Evolutionary conservation across 2,797 vertebrate species (phyloP), one percentile per base, ranked within the genome.

Genomic region (Mus spretus): DNA sequence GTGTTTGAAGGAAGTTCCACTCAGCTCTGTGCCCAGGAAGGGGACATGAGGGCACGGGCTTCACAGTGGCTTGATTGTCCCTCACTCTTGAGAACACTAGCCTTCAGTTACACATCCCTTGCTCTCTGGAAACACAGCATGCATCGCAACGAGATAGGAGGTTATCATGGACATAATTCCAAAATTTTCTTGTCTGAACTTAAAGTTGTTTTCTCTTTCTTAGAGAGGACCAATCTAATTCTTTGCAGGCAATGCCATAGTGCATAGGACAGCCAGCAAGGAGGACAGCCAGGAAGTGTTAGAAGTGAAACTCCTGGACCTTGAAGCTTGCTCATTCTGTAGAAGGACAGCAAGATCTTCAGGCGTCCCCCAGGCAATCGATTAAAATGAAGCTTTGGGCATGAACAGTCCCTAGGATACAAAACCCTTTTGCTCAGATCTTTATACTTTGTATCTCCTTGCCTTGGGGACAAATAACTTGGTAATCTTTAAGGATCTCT

Each of bases 311-410:
- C 47, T 40, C 15, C 15, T n/a, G n/a, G 70, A 20, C 50, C 34
- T 47, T 65, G 24, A 34, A 77, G 24, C 44, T 65, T 47, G 37
- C 40, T 77, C 44, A 47, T 61, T 92, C 57, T 63, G 2, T 28
- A 53, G 44, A 82, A 5, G 50, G 57, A 80, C 31, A 88, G 34
- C 55, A 74, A 11, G 8, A 40, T 13, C 72, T 77, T 37, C 67
- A 65, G 85, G 61, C 9, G 19, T 75, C 17, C 55, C n/a, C 0
- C 22, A 90, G 89, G 47, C 65, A 70, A 34, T 0, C 72, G 61
- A 75, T 80, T 72, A 94, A 91, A 95, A 89, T 74, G 55, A 90
- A 89, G 15, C 61, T 75, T 14, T 85, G 55, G 34, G 59, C 4
- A 1, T 3, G 31, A 82, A 28, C 17, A n/a, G 14, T 61, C 14